Conservation (phyloP, 2,113 vertebrate species). For the Cyprinus carpio region DNA sequence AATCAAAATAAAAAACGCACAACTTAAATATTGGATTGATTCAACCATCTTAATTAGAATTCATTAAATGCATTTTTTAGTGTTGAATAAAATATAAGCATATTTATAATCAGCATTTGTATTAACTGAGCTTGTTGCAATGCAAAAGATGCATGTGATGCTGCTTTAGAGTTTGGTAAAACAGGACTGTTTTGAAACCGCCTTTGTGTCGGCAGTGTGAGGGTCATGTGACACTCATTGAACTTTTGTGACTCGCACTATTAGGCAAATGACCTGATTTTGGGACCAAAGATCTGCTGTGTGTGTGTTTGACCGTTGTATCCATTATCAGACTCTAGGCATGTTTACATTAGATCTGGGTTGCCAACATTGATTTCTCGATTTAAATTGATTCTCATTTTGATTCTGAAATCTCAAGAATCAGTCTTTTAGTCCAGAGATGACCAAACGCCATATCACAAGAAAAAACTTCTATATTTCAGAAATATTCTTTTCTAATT, state of each 20-base stretch:
- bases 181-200: not conserved
- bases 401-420: too few species aligned
- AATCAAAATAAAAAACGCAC: not conserved
- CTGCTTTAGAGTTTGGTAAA: not conserved
- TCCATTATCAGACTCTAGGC: too few species aligned
- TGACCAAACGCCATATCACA: too few species aligned
- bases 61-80: not conserved
- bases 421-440: too few species aligned
- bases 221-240: not conserved
- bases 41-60: not conserved
- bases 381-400: too few species aligned
- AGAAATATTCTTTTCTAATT: too few species aligned
- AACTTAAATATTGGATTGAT: not conserved
- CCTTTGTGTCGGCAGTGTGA: not conserved
- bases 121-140: not conserved
- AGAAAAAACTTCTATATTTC: too few species aligned
- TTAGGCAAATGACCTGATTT: not conserved
- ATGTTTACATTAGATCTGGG: too few species aligned
- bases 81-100: not conserved
- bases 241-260: not conserved
- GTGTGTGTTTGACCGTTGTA: too few species aligned
- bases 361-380: too few species aligned
- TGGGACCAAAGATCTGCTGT: not conserved
- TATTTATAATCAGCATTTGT: not conserved
- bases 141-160: not conserved